Evolutionary conservation across 1,140 invertebrate species (phyloP), one percentile per base, ranked within the genome.

Genomic region (Trichoplusia ni): DNA sequence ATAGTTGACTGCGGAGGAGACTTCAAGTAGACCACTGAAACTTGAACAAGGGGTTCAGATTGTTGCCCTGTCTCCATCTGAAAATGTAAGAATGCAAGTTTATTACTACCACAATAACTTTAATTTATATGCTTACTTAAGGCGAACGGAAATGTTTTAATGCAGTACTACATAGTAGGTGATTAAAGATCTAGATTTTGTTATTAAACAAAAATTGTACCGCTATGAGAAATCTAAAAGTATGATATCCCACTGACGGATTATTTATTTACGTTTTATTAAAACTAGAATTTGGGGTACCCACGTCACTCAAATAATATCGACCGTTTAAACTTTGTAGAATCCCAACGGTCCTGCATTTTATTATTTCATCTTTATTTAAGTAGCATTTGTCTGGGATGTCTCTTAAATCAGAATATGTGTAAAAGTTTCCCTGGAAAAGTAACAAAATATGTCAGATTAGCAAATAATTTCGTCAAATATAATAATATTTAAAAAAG

Each of bases 341-440:
- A 49, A 86, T 67, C 27, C 84, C 86, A 54, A 89, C 58, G 1
- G 84, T 81, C 18, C 83, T 75, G 62, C 79, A 81, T 67, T 70
- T 82, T 1, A 70, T 44, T 46, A 73, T 47, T 33, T 53, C 49
- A 19, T 80, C 69, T 44, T 59, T 73, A 14, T 67, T 47, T 18
- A 40, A 4, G 46, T 67, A 33, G 66, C 79, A 75, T 38, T 67
- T 75, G 4, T 11, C 49, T 29, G 67, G 11, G 54, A 88, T 64
- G 19, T 75, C 68, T 7, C 42, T 40, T 7, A 85, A 31, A 19
- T 46, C 67, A 3, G 38, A 60, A 40, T 74, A 81, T 0, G 44
- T 73, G 51, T 77, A 86, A 46, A 81, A 83, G 4, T 84, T 77
- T 9, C 44, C 56, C 82, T 88, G 58, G 37, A 86, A 83, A 56